phyloP scores from a whole-genome alignment of 2,888 invertebrate species.

The Eurytoma californica region DNA sequence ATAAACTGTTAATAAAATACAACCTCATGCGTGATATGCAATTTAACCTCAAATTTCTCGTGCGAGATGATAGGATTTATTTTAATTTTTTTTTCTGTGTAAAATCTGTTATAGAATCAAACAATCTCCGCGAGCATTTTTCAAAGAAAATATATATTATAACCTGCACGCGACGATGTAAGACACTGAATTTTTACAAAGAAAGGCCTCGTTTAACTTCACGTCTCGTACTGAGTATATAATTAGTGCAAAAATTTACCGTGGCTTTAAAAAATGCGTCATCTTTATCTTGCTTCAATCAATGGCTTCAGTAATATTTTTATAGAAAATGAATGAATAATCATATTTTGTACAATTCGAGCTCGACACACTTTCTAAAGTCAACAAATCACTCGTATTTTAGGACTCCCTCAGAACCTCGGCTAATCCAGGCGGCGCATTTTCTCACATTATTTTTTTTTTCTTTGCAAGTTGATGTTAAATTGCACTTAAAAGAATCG shows the following conservation, averaged over 20 bases:
- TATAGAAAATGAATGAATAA: too few species aligned
- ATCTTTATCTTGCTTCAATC: background rate
- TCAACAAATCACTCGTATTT: background rate
- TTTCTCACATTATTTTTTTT: background rate
- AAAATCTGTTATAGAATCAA: constrained; percentile 46
- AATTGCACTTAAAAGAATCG: constrained; percentile 19
- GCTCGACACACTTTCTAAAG: background rate
- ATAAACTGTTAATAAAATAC: constrained; percentile 55
- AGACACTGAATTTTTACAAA: constrained; percentile 48
- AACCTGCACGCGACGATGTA: constrained; percentile 43
- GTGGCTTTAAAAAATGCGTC: background rate
- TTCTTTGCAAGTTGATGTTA: constrained; percentile 1
- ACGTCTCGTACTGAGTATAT: constrained; percentile 24
- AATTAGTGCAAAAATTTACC: constrained; percentile 1
- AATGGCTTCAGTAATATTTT: too few species aligned
- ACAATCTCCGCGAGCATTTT: constrained; percentile 39
- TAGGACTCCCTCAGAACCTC: background rate
- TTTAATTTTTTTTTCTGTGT: constrained; percentile 20
- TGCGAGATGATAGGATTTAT: constrained; percentile 31
- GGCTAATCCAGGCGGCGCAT: background rate
- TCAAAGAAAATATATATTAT: constrained; percentile 38
- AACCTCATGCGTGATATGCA: constrained; percentile 53
- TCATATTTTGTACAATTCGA: too few species aligned
- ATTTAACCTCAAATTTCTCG: constrained; percentile 39
- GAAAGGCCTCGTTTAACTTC: constrained; percentile 54